A percentile compares a stretch with the other conserved stretches of the same genome.
phyloP scores from a whole-genome alignment of 2,113 vertebrate species.

The Alaudala cheleensis region DNA sequence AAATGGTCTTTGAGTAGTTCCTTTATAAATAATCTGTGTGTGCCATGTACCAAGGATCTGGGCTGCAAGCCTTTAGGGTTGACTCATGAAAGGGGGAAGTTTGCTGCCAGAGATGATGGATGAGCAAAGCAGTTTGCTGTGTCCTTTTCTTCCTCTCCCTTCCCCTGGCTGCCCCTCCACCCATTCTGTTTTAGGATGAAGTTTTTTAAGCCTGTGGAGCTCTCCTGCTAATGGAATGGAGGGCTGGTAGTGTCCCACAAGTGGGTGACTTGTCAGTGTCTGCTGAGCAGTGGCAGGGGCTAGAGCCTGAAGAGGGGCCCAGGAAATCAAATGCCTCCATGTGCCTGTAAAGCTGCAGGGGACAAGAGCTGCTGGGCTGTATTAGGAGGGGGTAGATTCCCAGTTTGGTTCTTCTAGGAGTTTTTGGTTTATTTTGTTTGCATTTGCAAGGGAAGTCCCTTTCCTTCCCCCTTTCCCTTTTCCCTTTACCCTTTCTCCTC shows the following conservation, averaged over 20 bases:
- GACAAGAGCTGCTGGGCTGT: background rate
- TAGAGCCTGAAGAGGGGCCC: background rate
- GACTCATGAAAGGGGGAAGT: background rate
- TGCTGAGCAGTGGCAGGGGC: background rate
- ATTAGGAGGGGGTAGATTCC: background rate
- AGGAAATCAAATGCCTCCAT: background rate
- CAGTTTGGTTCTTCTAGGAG: background rate
- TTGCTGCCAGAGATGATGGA: background rate
- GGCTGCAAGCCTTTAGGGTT: background rate
- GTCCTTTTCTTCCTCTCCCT: background rate
- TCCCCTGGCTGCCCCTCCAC: background rate
- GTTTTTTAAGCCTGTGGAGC: background rate
- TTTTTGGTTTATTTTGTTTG: background rate
- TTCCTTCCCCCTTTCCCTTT: background rate
- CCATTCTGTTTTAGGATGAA: background rate
- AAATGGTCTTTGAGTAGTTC: background rate
- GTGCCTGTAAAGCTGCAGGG: background rate
- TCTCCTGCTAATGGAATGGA: background rate
- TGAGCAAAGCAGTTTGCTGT: background rate
- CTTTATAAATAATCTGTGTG: background rate
- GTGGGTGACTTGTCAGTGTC: rapidly evolving
- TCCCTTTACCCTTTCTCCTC: no score
- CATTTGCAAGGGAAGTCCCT: background rate
- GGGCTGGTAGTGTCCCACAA: background rate
- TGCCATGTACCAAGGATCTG: background rate